Conservation (phyloP, 2,888 invertebrate species). For the Noctua janthina region DNA sequence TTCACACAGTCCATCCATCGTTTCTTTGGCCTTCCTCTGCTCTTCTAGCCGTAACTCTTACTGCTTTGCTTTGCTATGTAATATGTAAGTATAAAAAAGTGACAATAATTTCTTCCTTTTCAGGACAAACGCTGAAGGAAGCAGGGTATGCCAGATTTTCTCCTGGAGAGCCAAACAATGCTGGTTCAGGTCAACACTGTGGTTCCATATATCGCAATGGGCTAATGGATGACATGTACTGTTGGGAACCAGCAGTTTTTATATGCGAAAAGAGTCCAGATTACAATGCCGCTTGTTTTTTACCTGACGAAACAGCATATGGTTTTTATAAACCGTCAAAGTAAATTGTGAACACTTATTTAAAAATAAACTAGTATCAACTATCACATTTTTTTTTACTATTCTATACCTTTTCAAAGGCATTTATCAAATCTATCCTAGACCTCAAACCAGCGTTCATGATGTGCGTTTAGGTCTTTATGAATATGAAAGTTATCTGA, state of each 20-base stretch:
- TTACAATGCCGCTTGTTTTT: background rate
- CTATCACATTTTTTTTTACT: background rate
- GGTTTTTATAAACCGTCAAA: background rate
- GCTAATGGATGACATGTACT: background rate
- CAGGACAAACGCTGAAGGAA: slow-evolving; percentile 3
- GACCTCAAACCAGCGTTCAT: background rate
- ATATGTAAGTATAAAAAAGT: background rate
- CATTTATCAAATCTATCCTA: background rate
- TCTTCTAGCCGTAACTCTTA: too few species aligned
- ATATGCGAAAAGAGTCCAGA: slow-evolving; percentile 15
- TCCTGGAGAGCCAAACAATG: background rate
- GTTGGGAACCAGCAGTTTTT: background rate
- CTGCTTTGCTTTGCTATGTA: too few species aligned
- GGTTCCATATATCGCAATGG: slow-evolving; percentile 5
- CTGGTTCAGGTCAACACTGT: background rate
- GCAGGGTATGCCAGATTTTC: slow-evolving; percentile 12
- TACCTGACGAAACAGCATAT: background rate
- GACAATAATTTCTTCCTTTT: background rate
- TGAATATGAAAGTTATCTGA: background rate
- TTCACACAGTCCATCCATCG: too few species aligned
- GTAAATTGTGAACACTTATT: background rate
- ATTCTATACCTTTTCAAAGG: background rate
- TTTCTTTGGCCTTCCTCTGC: too few species aligned
- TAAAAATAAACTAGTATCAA: background rate
- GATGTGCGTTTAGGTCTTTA: background rate